Conservation (phyloP, 2,797 vertebrate species). For the Oreonectes daqikongensis region DNA sequence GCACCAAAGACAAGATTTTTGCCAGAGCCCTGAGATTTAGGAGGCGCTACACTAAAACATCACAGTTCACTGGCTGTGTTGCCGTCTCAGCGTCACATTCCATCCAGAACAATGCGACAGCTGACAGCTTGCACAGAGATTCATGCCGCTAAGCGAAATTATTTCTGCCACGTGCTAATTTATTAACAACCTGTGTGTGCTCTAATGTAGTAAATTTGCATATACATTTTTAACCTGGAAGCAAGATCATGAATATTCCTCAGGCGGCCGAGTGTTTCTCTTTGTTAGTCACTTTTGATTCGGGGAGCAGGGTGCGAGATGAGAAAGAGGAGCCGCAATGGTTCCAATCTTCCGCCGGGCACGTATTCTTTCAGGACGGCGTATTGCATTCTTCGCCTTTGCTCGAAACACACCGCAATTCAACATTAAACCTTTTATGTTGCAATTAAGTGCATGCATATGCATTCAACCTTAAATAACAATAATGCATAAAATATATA, state of each 20-base stretch:
- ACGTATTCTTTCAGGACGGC: slow-evolving; percentile 74
- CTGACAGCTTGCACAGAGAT: slow-evolving; percentile 90
- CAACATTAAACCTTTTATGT: slow-evolving; percentile 29
- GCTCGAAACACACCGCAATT: slow-evolving; percentile 17
- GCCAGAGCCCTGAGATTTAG: slow-evolving; percentile 60
- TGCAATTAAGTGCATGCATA: slow-evolving; percentile 34
- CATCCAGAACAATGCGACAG: slow-evolving; percentile 84
- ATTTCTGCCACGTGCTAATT: slow-evolving; percentile 93
- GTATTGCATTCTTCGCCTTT: slow-evolving; percentile 65
- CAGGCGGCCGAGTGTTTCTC: slow-evolving; percentile 52
- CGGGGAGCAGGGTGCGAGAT: slow-evolving; percentile 23
- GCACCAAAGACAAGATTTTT: slow-evolving; percentile 47
- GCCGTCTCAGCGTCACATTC: slow-evolving; percentile 81
- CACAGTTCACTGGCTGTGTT: slow-evolving; percentile 81
- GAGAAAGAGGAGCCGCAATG: slow-evolving; percentile 58
- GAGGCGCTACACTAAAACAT: slow-evolving; percentile 77
- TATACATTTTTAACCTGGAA: slow-evolving; percentile 85
- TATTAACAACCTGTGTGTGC: slow-evolving; percentile 87
- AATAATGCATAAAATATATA: slow-evolving; percentile 3
- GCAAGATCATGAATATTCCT: slow-evolving; percentile 75
- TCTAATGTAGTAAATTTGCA: slow-evolving; percentile 84
- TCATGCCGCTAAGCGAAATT: slow-evolving; percentile 93
- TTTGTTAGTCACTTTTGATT: slow-evolving; percentile 62
- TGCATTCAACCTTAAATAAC: slow-evolving; percentile 36
- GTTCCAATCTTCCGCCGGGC: slow-evolving; percentile 71